A percentile compares a stretch with the other conserved stretches of the same genome.
These are phyloP conservation scores for Leptodactylus fallax DNA, from an alignment of 2,797 vertebrate species.

Conservation along the genomic window DNA sequence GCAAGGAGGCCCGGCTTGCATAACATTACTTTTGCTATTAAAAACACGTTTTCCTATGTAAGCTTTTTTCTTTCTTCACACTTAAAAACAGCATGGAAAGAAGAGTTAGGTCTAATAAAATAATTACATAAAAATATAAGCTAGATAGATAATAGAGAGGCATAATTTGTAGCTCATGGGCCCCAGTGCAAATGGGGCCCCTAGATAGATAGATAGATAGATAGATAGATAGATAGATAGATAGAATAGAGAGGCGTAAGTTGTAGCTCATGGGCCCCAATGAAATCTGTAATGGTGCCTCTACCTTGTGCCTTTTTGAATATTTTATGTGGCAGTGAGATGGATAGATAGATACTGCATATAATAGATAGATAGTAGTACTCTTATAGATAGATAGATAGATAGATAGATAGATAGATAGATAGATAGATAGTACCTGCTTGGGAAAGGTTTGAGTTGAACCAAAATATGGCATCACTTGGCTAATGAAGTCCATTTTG, in stretches of 20 bases:
- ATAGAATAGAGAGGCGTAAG: too few species aligned
- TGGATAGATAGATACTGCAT: slow-evolving; percentile 16
- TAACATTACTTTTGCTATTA: not conserved
- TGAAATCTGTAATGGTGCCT: too few species aligned
- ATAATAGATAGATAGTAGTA: not conserved
- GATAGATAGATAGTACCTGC: slow-evolving; percentile 8
- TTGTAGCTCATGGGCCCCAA: too few species aligned
- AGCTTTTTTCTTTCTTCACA: not conserved
- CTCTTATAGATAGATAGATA: not conserved
- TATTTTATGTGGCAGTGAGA: too few species aligned
- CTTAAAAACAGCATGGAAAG: not conserved
- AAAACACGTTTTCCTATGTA: not conserved
- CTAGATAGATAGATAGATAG: not conserved
- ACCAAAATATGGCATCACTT: too few species aligned
- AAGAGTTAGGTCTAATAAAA: not conserved
- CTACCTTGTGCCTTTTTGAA: too few species aligned
- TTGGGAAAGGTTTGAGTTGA: too few species aligned
- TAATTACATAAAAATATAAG: too few species aligned
- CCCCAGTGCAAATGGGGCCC: too few species aligned
- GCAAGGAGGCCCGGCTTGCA: not conserved
- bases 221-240: slow-evolving; percentile 17
- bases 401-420: slow-evolving; percentile 6
- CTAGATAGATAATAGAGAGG: not conserved
- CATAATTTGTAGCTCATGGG: too few species aligned
- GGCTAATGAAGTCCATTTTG: too few species aligned